phyloP scores from a whole-genome alignment of 30 jellyfish, hydroid and myxozoan species.

The Aurelia aurita complex sp. Pacific region DNA sequence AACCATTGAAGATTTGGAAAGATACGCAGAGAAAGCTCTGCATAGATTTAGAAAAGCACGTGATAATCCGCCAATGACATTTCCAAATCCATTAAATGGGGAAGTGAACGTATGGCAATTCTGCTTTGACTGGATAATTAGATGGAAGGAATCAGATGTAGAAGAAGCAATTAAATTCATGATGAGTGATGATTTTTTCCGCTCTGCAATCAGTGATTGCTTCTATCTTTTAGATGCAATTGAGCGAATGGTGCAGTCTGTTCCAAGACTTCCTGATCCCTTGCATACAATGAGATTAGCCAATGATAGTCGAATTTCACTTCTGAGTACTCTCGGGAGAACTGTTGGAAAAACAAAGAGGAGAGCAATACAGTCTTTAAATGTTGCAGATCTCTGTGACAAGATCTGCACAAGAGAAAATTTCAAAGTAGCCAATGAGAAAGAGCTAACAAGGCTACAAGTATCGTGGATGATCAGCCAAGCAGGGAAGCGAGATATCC shows the following conservation, averaged over 20 bases:
- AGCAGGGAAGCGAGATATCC: conserved; percentile 15
- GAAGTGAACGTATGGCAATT: conserved; percentile 65
- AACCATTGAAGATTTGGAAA: conserved; percentile 19
- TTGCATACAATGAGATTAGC: conserved; percentile 32
- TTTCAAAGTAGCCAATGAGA: conserved; percentile 35
- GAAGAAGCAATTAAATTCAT: conserved; percentile 40
- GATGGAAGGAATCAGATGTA: conserved; percentile 20
- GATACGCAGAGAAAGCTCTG: conserved; percentile 33
- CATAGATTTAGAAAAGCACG: conserved; percentile 41
- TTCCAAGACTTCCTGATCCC: conserved; percentile 37
- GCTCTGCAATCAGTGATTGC: conserved; percentile 45
- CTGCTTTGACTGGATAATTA: conserved; percentile 57
- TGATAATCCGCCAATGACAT: conserved; percentile 52
- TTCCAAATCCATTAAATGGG: conserved; percentile 57
- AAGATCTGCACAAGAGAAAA: conserved; percentile 1
- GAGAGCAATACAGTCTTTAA: background rate
- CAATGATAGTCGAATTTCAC: conserved; percentile 36
- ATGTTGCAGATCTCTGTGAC: conserved; percentile 16
- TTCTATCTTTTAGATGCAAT: conserved; percentile 41
- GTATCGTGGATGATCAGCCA: conserved; percentile 32
- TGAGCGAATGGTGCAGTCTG: conserved; percentile 55
- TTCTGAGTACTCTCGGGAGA: conserved; percentile 22
- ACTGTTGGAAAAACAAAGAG: conserved; percentile 26
- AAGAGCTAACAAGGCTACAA: conserved; percentile 41
- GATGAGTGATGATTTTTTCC: conserved; percentile 29